Conservation (phyloP, 2,888 invertebrate species). For the Apotomis turbidana region DNA sequence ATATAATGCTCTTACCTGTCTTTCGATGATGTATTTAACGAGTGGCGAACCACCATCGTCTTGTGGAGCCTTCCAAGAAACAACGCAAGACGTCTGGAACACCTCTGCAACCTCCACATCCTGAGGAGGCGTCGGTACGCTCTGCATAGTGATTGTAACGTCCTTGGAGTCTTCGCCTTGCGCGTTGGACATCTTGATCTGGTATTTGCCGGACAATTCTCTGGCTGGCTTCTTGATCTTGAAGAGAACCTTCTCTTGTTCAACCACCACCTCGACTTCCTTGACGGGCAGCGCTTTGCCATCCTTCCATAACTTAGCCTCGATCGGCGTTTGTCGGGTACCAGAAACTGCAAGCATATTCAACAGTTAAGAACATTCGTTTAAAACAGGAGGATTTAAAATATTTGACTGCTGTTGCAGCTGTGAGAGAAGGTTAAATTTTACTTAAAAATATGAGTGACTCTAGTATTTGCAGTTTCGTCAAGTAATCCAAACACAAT, state of each 20-base stretch:
- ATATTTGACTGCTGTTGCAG: no score
- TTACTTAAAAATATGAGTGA: no score
- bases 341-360: slow-evolving; percentile 88
- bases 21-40: slow-evolving; percentile 94
- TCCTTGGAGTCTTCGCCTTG: slow-evolving; percentile 96
- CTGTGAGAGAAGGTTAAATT: no score
- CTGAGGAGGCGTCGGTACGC: slow-evolving; percentile 92
- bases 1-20: slow-evolving; percentile 76
- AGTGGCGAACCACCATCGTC: slow-evolving; percentile 96
- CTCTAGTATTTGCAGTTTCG: no score
- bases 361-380: background rate
- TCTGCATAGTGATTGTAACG: slow-evolving; percentile 93
- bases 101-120: slow-evolving; percentile 94
- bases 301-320: slow-evolving; percentile 95
- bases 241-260: slow-evolving; percentile 94
- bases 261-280: slow-evolving; percentile 95
- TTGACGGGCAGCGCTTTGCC: slow-evolving; percentile 94
- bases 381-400: no score
- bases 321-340: slow-evolving; percentile 93
- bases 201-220: slow-evolving; percentile 95
- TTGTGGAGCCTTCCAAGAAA: slow-evolving; percentile 92
- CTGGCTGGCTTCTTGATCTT: slow-evolving; percentile 96
- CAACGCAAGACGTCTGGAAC: slow-evolving; percentile 94
- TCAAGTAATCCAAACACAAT: no score
- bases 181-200: slow-evolving; percentile 95